These are phyloP conservation scores for Sciurus carolinensis DNA, from an alignment of 2,797 vertebrate genomes.

Conservation along the genomic window DNA sequence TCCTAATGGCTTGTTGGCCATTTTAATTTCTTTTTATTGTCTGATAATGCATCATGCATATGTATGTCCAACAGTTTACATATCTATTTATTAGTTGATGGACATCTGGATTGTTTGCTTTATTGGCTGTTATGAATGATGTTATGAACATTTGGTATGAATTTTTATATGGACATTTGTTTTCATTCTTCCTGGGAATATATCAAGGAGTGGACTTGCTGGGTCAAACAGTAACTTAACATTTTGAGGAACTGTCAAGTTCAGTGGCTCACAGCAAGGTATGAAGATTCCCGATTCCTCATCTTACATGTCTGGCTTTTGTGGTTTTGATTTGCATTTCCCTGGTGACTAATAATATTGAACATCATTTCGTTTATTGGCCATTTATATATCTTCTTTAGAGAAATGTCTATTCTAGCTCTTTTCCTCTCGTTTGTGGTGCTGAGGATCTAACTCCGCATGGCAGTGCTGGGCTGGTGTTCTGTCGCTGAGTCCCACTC, in stretches of 20 bases:
- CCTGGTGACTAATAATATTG: background rate
- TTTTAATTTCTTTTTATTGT: background rate
- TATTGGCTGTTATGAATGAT: too few species aligned
- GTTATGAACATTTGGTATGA: too few species aligned
- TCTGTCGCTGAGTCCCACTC: too few species aligned
- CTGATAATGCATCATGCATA: background rate
- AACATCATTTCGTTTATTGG: background rate
- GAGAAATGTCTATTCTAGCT: background rate
- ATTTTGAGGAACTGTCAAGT: too few species aligned
- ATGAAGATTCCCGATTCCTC: too few species aligned
- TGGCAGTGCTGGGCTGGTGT: too few species aligned
- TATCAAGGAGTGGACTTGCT: background rate
- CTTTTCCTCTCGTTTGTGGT: background rate
- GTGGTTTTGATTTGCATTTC: slow-evolving; percentile 34
- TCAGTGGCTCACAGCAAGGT: too few species aligned
- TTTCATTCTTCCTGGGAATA: background rate
- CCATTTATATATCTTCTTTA: background rate
- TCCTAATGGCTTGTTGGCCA: background rate
- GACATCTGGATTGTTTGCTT: too few species aligned
- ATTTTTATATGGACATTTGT: background rate
- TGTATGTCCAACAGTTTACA: too few species aligned
- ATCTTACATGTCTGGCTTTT: background rate
- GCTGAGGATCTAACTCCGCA: too few species aligned
- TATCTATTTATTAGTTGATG: too few species aligned
- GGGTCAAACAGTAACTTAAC: too few species aligned